Conservation (phyloP, 2,888 invertebrate genomes). For the Drosophila anomelani region DNA sequence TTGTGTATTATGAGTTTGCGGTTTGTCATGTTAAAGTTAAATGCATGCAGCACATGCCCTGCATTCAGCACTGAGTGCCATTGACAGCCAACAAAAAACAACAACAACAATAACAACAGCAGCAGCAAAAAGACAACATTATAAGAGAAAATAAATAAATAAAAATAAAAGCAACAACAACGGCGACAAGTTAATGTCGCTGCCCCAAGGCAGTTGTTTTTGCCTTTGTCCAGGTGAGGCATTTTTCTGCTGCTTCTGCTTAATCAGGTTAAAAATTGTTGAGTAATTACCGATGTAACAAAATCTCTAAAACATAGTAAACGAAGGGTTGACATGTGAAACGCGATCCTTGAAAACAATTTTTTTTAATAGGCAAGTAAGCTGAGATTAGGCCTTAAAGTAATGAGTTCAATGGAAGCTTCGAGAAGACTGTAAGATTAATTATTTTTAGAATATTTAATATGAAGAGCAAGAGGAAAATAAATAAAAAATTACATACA, state of each 20-base stretch:
- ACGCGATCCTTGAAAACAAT: slow-evolving; percentile 30
- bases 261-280: slow-evolving; percentile 68
- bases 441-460: background rate
- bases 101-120: slow-evolving; percentile 20
- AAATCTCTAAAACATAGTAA: slow-evolving; percentile 50
- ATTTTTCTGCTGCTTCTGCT: slow-evolving; percentile 63
- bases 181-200: slow-evolving; percentile 48
- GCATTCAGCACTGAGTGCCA: slow-evolving; percentile 78
- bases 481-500: background rate
- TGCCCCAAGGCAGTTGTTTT: slow-evolving; percentile 30
- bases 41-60: slow-evolving; percentile 80
- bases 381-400: slow-evolving; percentile 5
- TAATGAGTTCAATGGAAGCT: background rate
- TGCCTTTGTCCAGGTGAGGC: slow-evolving; percentile 41
- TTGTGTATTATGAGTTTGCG: slow-evolving; percentile 78
- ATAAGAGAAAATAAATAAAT: slow-evolving; percentile 43
- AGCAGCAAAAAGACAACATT: slow-evolving; percentile 31
- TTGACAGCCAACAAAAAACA: slow-evolving; percentile 59
- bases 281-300: slow-evolving; percentile 57
- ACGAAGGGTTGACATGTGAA: slow-evolving; percentile 39
- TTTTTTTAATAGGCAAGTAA: slow-evolving; percentile 4
- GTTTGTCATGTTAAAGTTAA: slow-evolving; percentile 80
- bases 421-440: background rate
- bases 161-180: slow-evolving; percentile 26
- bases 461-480: background rate